Evolutionary conservation across 2,113 vertebrate species (phyloP), one percentile per base, ranked within the genome.

Genomic region (Synchiropus splendidus): DNA sequence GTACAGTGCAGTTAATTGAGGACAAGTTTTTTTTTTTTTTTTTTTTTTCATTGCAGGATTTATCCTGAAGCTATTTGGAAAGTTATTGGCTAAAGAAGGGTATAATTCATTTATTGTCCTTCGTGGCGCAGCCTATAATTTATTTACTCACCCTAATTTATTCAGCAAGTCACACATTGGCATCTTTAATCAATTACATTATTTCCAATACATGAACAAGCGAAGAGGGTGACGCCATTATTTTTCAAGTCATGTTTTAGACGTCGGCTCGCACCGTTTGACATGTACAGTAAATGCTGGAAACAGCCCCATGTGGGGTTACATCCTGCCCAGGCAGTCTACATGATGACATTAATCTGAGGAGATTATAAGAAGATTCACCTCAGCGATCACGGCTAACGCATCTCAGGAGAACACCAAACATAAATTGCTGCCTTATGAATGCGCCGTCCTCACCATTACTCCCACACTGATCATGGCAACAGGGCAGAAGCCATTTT

Each of bases 101-200:
- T 47, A 67, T 72, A 39, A 76, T 67, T 74, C 16, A 76, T 79
- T 73, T 34, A 72, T 43, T 30, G 61, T 49, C 46, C 44, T 37
- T 61, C 47, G 49, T 51, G 42, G 6, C 60, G 59, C 58, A 56
- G 45, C 56, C 55, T 67, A 75, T 78, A 6, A 67, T 61, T 75
- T 52, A 75, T 75, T 74, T 61, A 74, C 47, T 58, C 9, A 46
- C 31, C 58, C 39, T 59, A 36, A 62, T 69, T 71, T 60, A 65
- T 70, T 66, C 37, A 62, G 36, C 21, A 42, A 48, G 51, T 58
- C 9, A 5, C 51, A 61, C 45, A 47, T 16, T 53, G 54, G 36
- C 61, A 18, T 21, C 36, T 58, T 54, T 55, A 61, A 66, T 65
- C 54, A 58, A 44, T 48, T 48, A 18, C 36, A 58, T 27, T 27